phyloP scores from a whole-genome alignment of 23 tunicate species.

The Corella eumyota region DNA sequence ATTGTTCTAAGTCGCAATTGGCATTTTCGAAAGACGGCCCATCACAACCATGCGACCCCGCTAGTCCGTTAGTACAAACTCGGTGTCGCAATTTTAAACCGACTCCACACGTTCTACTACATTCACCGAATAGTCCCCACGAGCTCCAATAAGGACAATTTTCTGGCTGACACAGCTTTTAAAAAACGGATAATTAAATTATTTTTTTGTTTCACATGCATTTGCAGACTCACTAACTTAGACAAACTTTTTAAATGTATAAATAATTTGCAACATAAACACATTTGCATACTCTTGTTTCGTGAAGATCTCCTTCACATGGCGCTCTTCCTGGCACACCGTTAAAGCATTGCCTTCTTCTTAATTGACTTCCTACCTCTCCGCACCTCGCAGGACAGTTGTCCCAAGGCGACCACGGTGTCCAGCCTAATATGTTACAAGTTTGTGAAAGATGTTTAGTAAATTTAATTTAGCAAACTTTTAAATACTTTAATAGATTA shows the following conservation, averaged over 20 bases:
- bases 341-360: slow-evolving; percentile 19
- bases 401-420: slow-evolving; percentile 19
- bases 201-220: neutral
- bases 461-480: too few species aligned
- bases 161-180: too few species aligned
- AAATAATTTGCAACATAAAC: neutral
- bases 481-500: too few species aligned
- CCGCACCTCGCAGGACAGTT: slow-evolving; percentile 32
- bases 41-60: neutral
- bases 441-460: too few species aligned
- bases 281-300: neutral
- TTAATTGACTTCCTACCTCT: slow-evolving; percentile 12
- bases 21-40: neutral
- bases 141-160: too few species aligned
- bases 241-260: neutral
- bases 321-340: slow-evolving; percentile 13
- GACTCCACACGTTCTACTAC: slow-evolving; percentile 1
- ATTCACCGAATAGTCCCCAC: too few species aligned
- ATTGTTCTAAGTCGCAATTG: slow-evolving; percentile 2
- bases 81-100: neutral
- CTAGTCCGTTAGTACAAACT: slow-evolving; percentile 5
- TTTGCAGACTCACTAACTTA: neutral
- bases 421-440: slow-evolving; percentile 9
- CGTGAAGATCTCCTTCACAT: slow-evolving; percentile 17
- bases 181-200: too few species aligned